Conservation (phyloP, 2,113 vertebrate genomes). For the Poicephalus gulielmi region DNA sequence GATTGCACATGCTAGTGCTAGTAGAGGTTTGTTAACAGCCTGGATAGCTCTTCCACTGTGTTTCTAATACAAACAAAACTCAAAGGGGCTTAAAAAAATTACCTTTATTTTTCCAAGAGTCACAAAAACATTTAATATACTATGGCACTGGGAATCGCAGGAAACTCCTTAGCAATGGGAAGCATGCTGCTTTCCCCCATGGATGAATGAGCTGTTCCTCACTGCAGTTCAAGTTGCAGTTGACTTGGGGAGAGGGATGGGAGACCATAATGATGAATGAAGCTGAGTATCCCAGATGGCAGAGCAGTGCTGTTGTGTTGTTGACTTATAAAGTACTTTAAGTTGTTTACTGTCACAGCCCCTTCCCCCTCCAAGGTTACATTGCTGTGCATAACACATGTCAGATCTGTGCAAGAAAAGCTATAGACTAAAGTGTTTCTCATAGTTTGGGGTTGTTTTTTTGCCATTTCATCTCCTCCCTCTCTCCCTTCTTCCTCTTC, state of each 20-base stretch:
- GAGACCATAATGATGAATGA: constrained; percentile 54
- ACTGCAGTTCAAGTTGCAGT: not conserved
- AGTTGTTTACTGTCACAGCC: constrained; percentile 16
- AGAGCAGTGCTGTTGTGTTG: not conserved
- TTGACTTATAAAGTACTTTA: constrained; percentile 13
- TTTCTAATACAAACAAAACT: not conserved
- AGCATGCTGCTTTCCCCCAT: not conserved
- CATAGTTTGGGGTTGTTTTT: not conserved
- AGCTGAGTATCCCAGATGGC: not conserved
- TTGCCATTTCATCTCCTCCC: not conserved
- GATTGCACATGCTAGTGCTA: not conserved
- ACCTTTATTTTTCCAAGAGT: not conserved
- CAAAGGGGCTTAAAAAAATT: not conserved
- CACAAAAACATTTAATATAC: not conserved
- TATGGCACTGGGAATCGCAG: not conserved
- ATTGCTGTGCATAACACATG: not conserved
- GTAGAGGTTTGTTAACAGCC: not conserved
- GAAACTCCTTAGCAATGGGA: not conserved
- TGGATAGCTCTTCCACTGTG: not conserved
- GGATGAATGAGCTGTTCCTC: constrained; percentile 55
- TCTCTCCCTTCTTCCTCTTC: not conserved
- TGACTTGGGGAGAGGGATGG: not conserved
- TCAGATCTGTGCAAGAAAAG: constrained; percentile 22
- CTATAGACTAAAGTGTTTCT: not conserved
- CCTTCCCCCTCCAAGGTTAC: not conserved